Base-by-base conservation (phyloP, 2,113 vertebrate species). In the Rallus limicola region DNA sequence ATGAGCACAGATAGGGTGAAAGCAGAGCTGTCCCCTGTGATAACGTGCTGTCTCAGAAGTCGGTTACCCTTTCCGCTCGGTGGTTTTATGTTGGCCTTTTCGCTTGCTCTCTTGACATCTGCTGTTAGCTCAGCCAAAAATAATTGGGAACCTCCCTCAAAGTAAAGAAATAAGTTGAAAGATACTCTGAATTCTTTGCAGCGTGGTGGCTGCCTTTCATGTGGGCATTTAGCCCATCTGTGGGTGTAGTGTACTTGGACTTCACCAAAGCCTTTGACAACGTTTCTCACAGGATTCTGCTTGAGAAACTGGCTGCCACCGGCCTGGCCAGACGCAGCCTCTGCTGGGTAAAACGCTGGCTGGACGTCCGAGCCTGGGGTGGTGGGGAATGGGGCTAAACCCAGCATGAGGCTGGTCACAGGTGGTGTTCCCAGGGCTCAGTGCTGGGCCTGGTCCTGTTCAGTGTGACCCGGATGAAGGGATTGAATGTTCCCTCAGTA, bases 81-180 rank as follows among this genome's bases (percentile, higher is more conserved):
- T 82, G 79, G 31, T 40, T 92, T 94, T 52, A 2, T 48, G 20
- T 90, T 26, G 42, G 50, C 70, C 71, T 76, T 77, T 71, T 55
- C 42, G 13, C 70, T 85, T 42, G 13, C 53, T 91, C 64, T 64
- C 62, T 76, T 92, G 83, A 71, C 72, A 52, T 86, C 80, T 91
- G 20, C 83, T 59, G 58, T 82, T 75, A 72, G 74, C 74, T 58
- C 38, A 82, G 77, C 95, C 93, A 93, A 95, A 92, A 93, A 82
- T 91, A 94, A 89, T 76, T 84, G 94, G 91, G 36, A 95, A 87
- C 89, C 89, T 91, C 93, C 95, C 86, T 97, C 84, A 96, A 93
- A 97, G 69, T 82, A 86, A 95, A 95, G 94, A 94, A 94, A 59
- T 29, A 19, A 85, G 48, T 83, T 44, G 46, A 72, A 85, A 85